Base-by-base conservation (phyloP, 1,140 invertebrate genomes). In the Papilio helenus region DNA sequence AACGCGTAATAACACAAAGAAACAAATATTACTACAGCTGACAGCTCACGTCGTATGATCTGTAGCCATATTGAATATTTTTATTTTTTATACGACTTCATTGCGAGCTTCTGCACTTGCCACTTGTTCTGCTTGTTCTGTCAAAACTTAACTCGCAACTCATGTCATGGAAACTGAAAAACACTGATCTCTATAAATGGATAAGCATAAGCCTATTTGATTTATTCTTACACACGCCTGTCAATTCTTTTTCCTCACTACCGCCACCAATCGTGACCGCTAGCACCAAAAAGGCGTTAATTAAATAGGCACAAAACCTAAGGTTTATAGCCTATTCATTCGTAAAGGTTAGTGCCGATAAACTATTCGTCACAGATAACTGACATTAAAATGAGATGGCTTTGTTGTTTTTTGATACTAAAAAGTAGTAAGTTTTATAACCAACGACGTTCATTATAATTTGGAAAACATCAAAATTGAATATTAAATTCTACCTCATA, bases 11-110 rank as follows among this genome's bases (percentile, higher is more conserved):
- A 94, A 90, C 90, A 92, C 90, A 93, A 93, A 90, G 91, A 93
- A 92, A 92, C 84, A 91, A 92, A 92, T 91, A 90, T 83, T 88
- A 90, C 81, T 89, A 89, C 90, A 90, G 87, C 89, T 92, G 92
- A 93, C 92, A 94, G 91, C 86, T 91, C 88, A 93, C 85, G 90
- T 93, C 89, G 87, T 90, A 92, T 90, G 90, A 93, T 89, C 84
- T 88, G 86, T 86, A 86, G 90, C 91, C 91, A 92, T 93, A 91
- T 93, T 93, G 90, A 88, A 90, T 89, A 86, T 89, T 86, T 87
- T 88, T 87, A 83, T 87, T 88, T 77, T 77, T 77, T 77, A 26
- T 74, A 55, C 55, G 9, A 55, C 26, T 68, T 68, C 61, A 68
- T 68, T 68, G 26, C 58, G 23, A 61, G 58, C 61, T 68, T 68